Percentiles rank a stretch among this genome's conserved stretches.
Evolutionary conservation across 2,888 invertebrate species (phyloP).

Genomic region (Cerceris ruficornis): DNA sequence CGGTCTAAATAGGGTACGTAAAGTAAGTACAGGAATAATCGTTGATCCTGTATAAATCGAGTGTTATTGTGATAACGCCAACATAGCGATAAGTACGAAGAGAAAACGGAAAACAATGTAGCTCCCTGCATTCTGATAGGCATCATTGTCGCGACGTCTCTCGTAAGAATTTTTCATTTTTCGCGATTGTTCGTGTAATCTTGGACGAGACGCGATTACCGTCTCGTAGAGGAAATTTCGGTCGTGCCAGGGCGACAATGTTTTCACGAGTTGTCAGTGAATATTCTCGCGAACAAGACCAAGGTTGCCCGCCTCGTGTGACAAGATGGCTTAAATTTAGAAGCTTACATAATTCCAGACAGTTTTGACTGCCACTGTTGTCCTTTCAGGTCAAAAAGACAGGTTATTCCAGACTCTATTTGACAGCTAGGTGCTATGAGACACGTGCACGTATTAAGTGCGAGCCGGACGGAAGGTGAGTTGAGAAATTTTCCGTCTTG

Average conservation of each 20-base stretch:
- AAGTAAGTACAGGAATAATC: constrained; percentile 47
- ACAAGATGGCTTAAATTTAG: constrained; percentile 76
- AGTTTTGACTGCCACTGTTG: constrained; percentile 42
- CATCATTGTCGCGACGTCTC: constrained; percentile 21
- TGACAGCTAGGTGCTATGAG: constrained; percentile 72
- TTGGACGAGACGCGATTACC: not conserved
- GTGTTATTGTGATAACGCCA: not conserved
- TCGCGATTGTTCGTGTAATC: constrained; percentile 6
- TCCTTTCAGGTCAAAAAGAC: constrained; percentile 75
- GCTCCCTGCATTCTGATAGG: constrained; percentile 13
- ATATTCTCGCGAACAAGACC: constrained; percentile 55
- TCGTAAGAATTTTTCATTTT: constrained; percentile 15
- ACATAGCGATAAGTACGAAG: not conserved
- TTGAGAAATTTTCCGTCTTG: constrained; percentile 10
- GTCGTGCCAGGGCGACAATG: not conserved
- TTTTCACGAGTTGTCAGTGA: constrained; percentile 57
- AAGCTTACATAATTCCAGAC: constrained; percentile 76
- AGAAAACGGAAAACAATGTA: not conserved
- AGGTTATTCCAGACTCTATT: constrained; percentile 71
- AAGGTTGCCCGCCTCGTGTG: constrained; percentile 68
- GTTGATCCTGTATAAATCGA: not conserved
- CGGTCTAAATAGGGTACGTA: constrained; percentile 78
- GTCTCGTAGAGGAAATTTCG: constrained; percentile 13
- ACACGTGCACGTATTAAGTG: constrained; percentile 69
- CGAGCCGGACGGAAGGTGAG: constrained; percentile 70